A percentile compares a stretch with the other conserved stretches of the same genome.
Conservation (phyloP, 2,888 invertebrate genomes). For the Callimorpha dominula region DNA sequence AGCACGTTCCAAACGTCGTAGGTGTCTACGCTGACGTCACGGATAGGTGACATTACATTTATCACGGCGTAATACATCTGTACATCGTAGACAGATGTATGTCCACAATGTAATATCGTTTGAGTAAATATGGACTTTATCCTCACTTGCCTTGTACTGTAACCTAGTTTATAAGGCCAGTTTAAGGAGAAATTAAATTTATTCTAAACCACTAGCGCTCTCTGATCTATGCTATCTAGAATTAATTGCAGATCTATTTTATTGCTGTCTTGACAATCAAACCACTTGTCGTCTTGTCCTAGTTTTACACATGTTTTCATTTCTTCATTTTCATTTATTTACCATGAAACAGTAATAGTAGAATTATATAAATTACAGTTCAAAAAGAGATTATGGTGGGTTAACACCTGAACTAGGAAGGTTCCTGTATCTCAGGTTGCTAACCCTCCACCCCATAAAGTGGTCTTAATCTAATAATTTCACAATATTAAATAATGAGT, state of each 20-base stretch:
- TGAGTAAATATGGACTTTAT: slow-evolving; percentile 50
- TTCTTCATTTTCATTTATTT: no score
- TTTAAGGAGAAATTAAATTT: slow-evolving; percentile 41
- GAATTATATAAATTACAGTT: no score
- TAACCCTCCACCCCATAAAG: no score
- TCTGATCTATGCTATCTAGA: slow-evolving; percentile 1
- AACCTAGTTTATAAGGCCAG: slow-evolving; percentile 42
- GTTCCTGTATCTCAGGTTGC: no score
- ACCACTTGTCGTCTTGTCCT: neutral
- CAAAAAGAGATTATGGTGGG: no score
- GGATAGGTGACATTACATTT: slow-evolving; percentile 26
- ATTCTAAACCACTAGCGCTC: slow-evolving; percentile 17
- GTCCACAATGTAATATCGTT: slow-evolving; percentile 24
- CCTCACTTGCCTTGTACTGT: slow-evolving; percentile 25
- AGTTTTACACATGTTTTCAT: neutral
- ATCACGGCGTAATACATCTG: neutral
- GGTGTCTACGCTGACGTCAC: slow-evolving; percentile 42
- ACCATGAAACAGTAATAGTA: no score
- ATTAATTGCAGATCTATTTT: neutral
- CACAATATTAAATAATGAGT: no score
- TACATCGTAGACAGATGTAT: neutral
- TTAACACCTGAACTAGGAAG: no score
- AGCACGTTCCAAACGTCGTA: slow-evolving; percentile 51
- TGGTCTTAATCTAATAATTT: no score
- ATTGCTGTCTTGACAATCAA: neutral